phyloP scores from a whole-genome alignment of 2,797 vertebrate species.

The Chloroceryle amazona region DNA sequence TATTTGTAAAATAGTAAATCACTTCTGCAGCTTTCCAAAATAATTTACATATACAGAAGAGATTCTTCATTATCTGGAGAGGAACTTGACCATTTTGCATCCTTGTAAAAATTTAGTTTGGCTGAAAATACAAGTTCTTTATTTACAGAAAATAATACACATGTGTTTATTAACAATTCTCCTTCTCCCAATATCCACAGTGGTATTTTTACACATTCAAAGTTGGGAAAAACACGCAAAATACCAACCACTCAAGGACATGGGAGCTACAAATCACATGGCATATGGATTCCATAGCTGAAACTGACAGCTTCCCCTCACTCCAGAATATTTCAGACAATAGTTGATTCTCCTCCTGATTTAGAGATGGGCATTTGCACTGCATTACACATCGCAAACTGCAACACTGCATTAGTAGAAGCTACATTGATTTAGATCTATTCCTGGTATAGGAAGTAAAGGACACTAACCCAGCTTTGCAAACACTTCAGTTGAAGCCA shows the following conservation, averaged over 20 bases:
- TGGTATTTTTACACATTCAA: neutral
- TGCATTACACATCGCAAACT: neutral
- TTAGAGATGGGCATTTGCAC: neutral
- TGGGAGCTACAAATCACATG: neutral
- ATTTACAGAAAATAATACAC: neutral
- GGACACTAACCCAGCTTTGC: neutral
- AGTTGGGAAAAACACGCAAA: neutral
- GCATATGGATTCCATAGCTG: neutral
- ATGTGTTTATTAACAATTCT: neutral
- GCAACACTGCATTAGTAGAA: neutral
- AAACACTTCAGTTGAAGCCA: neutral
- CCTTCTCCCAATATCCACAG: neutral
- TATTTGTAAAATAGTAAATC: neutral
- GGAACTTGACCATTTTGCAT: neutral
- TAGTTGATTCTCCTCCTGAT: neutral
- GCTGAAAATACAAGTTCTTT: neutral
- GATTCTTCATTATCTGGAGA: neutral
- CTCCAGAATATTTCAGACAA: neutral
- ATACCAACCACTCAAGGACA: neutral
- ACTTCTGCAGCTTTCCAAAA: neutral
- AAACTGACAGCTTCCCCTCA: neutral
- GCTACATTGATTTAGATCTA: neutral
- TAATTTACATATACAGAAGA: neutral
- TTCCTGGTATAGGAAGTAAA: neutral
- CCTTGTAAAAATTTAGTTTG: neutral